These are phyloP conservation scores for Caenorhabditis wallacei DNA, from an alignment of 2,888 invertebrate species.

Conservation along the genomic window DNA sequence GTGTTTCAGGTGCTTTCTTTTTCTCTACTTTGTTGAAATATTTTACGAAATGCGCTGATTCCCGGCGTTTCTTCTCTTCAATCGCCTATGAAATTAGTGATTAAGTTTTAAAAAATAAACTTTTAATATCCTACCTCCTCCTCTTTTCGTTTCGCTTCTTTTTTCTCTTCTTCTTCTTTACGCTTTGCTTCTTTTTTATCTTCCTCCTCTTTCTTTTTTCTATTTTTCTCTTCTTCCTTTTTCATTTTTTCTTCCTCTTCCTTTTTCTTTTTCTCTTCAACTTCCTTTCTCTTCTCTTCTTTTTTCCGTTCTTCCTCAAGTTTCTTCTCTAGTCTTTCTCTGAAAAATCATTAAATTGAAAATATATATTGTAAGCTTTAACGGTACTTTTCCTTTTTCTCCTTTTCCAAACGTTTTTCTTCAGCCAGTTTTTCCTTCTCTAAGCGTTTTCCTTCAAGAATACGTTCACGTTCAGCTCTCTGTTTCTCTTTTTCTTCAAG, in stretches of 20 bases:
- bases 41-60: slow-evolving; percentile 67
- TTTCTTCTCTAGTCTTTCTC: slow-evolving; percentile 64
- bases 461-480: slow-evolving; percentile 45
- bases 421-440: slow-evolving; percentile 70
- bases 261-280: slow-evolving; percentile 61
- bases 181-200: slow-evolving; percentile 53
- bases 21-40: slow-evolving; percentile 77
- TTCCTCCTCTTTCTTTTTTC: slow-evolving; percentile 58
- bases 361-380: background rate
- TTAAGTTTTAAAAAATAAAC: too few relatives aligned
- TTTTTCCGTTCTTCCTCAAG: slow-evolving; percentile 67
- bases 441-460: slow-evolving; percentile 59
- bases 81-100: slow-evolving; percentile 27
- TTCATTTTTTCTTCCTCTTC: slow-evolving; percentile 67
- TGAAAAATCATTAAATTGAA: background rate
- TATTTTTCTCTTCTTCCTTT: slow-evolving; percentile 68
- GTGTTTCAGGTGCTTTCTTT: slow-evolving; percentile 26
- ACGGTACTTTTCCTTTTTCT: slow-evolving; percentile 64
- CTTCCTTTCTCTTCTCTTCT: slow-evolving; percentile 60
- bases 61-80: slow-evolving; percentile 73
- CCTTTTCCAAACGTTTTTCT: slow-evolving; percentile 72
- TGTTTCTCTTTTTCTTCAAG: slow-evolving; percentile 59
- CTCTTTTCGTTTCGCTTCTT: slow-evolving; percentile 66
- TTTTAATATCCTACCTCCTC: slow-evolving; percentile 63
- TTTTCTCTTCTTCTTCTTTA: slow-evolving; percentile 67